Base-by-base conservation (phyloP, 1,140 invertebrate genomes). In the Cephus cinctus region DNA sequence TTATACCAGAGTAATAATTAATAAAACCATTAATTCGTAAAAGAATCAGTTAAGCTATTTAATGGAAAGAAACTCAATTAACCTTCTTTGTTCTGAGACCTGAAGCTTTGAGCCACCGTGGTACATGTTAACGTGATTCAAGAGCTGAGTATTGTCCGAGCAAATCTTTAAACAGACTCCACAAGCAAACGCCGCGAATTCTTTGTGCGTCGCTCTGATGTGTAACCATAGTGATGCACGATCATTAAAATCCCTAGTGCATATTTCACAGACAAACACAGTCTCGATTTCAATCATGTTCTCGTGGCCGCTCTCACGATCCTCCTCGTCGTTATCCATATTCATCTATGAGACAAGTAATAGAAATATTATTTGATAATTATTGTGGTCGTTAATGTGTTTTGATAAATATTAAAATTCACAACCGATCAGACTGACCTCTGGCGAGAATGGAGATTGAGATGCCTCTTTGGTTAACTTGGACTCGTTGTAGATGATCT, bases 91-190 rank as follows among this genome's bases (percentile, higher is more conserved):
- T 43, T 73, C 71, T 0, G 71, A 72, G 11, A 73, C 63, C 11
- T 57, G 47, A 9, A 77, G 57, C 34, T 75, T 74, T 4, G 75
- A 71, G 11, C 62, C 69, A 14, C 70, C 72, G 12, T 75, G 70
- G 49, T 78, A 80, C 55, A 71, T 74, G 46, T 79, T 73, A 0
- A 82, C 70, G 45, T 83, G 82, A 50, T 72, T 71, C 16, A 73
- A 59, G 18, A 83, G 64, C 48, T 79, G 75, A 3, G 62, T 61
- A 51, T 77, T 76, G 34, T 81, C 73, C 1, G 61, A 66, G 43
- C 76, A 80, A 8, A 82, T 78, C 54, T 81, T 77, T 15, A 83
- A 58, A 57, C 82, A 83, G 22, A 83, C 67, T 14, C 81, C 80
- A 54, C 82, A 83, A 1, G 81, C 77, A 38, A 80, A 78, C n/a